Percentiles rank a stretch among this genome's conserved stretches.
Evolutionary conservation across 2,888 invertebrate species (phyloP).

Genomic region (Archips xylosteana): DNA sequence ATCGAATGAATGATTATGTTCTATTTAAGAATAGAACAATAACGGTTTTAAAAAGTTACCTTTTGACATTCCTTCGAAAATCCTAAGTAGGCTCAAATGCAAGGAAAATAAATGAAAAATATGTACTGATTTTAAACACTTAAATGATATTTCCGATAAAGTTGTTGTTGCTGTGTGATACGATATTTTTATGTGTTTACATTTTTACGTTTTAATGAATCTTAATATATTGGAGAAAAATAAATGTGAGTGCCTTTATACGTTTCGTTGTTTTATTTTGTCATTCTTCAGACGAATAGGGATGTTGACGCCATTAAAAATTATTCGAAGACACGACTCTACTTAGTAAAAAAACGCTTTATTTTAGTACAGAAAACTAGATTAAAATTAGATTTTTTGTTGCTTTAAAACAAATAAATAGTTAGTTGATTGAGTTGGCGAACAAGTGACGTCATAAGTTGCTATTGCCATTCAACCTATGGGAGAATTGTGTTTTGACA

Average conservation of each 20-base stretch:
- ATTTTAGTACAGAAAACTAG: too few species aligned
- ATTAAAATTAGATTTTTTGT: too few species aligned
- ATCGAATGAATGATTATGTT: conserved; percentile 1
- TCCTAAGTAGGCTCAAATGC: conserved; percentile 1
- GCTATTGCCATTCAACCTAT: too few species aligned
- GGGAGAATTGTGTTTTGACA: too few species aligned
- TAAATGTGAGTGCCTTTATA: conserved; percentile 75
- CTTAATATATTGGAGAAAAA: conserved; percentile 80
- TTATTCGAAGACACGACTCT: too few species aligned
- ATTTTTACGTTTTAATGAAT: conserved; percentile 75
- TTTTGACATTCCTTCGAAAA: conserved; percentile 18
- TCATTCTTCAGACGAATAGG: too few species aligned
- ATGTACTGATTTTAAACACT: conserved; percentile 20
- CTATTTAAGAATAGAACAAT: conserved; percentile 1
- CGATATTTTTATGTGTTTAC: conserved; percentile 71
- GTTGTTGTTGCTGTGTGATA: conserved; percentile 75
- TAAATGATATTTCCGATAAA: conserved; percentile 42
- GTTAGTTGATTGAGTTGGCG: too few species aligned
- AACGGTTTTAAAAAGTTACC: conserved; percentile 31
- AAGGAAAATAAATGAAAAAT: conserved; percentile 1
- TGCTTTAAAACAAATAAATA: too few species aligned
- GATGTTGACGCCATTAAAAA: too few species aligned
- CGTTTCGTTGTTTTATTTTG: conserved; percentile 59
- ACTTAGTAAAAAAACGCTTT: too few species aligned
- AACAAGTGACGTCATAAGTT: too few species aligned